phyloP scores from a whole-genome alignment of 2,888 invertebrate species.

The Trilocha varians region DNA sequence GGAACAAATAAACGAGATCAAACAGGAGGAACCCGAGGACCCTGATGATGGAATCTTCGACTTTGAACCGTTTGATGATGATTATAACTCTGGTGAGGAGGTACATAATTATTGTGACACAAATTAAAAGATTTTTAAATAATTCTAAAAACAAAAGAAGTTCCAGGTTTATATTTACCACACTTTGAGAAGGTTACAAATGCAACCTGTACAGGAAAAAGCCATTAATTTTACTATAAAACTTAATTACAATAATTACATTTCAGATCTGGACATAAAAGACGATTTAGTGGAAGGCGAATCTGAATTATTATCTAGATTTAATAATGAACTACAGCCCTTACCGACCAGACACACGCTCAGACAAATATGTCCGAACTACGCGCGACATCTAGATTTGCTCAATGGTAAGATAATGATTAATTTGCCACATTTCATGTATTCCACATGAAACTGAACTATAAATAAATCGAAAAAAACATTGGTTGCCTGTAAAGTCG shows the following conservation, averaged over 20 bases:
- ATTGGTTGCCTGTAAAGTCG: no score
- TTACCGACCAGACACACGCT: conserved; percentile 34
- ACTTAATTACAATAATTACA: no score
- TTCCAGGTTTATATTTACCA: neutral
- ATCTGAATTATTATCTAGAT: conserved; percentile 33
- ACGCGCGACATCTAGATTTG: conserved; percentile 35
- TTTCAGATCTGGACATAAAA: neutral
- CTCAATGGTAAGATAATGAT: conserved; percentile 30
- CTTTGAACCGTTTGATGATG: conserved; percentile 11
- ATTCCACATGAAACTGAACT: no score
- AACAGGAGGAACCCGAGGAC: conserved; percentile 14
- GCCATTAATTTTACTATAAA: no score
- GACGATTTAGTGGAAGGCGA: conserved; percentile 29
- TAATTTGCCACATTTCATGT: neutral
- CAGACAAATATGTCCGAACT: conserved; percentile 26
- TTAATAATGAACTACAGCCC: conserved; percentile 8
- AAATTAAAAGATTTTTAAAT: neutral
- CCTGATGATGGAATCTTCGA: conserved; percentile 3
- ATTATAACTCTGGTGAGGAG: conserved; percentile 5
- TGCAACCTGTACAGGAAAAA: no score
- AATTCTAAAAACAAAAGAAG: neutral
- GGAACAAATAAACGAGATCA: conserved; percentile 7
- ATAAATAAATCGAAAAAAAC: no score
- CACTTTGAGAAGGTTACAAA: no score
- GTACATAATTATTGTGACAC: neutral